Percentiles rank a stretch among this genome's conserved stretches.
Conservation (phyloP, 2,113 vertebrate species). For the Diadophis punctatus region DNA sequence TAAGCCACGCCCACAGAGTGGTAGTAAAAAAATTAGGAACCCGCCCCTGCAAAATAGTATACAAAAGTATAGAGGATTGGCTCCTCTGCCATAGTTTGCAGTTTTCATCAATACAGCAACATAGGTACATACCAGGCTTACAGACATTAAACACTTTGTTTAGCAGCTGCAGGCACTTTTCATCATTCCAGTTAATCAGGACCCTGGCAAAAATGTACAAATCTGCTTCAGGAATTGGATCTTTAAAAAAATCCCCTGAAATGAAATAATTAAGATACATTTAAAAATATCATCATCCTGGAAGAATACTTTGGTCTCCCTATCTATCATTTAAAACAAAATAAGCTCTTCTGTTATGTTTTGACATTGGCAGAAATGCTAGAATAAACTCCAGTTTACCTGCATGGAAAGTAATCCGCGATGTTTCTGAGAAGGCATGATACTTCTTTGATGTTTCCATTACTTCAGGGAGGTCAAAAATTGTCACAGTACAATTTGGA, state of each 20-base stretch:
- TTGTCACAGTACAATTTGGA: background rate
- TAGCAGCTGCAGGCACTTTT: background rate
- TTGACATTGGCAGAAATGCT: background rate
- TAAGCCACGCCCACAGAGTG: too few species aligned
- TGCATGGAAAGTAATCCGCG: background rate
- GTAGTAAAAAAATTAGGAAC: too few species aligned
- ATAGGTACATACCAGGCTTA: background rate
- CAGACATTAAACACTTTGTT: background rate
- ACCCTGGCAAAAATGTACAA: background rate
- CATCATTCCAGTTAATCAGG: background rate
- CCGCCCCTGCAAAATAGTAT: too few species aligned
- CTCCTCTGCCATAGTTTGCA: background rate
- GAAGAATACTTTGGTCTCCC: background rate
- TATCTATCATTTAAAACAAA: background rate
- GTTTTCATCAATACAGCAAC: background rate
- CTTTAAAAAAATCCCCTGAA: background rate
- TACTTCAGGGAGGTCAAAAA: background rate
- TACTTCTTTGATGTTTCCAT: background rate
- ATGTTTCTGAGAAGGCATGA: background rate
- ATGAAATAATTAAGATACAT: background rate
- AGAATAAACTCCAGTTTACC: background rate
- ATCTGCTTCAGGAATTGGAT: background rate
- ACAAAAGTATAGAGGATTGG: background rate
- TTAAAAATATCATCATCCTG: background rate
- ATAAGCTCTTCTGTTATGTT: background rate